These are phyloP conservation scores for Chlamydotis undulata DNA, from an alignment of 2,113 vertebrate genomes.

Conservation along the genomic window DNA sequence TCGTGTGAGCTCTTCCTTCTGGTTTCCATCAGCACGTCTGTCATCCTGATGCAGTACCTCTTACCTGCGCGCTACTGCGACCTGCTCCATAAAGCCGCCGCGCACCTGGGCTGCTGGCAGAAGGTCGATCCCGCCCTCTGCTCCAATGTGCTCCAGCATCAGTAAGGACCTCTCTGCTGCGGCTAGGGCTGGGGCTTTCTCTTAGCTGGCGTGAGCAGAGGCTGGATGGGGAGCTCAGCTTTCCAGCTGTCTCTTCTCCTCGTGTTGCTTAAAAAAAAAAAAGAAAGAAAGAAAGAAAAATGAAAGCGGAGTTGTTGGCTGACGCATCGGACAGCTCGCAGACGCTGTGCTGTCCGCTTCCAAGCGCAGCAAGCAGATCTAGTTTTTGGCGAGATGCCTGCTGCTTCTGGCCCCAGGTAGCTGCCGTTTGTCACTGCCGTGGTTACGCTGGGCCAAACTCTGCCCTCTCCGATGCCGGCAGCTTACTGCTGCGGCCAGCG, in stretches of 20 bases:
- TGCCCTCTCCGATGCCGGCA: not conserved
- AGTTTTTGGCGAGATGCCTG: not conserved
- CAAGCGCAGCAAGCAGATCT: not conserved
- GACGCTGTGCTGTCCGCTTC: fast-evolving
- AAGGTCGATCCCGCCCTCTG: constrained; percentile 96
- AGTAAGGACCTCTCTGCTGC: constrained; percentile 76
- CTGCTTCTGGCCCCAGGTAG: not conserved
- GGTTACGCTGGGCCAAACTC: fast-evolving
- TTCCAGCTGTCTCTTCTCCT: not conserved
- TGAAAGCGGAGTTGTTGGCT: not conserved
- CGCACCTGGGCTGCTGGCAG: constrained; percentile 98
- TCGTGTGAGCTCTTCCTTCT: constrained; percentile 98
- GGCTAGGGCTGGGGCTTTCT: not conserved
- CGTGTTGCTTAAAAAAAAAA: not conserved
- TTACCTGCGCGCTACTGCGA: constrained; percentile 95
- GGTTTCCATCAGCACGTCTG: constrained; percentile 92
- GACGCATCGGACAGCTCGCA: fast-evolving
- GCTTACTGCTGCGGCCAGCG: fast-evolving
- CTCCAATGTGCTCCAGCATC: constrained; percentile 96
- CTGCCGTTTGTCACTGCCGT: fast-evolving
- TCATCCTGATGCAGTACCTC: constrained; percentile 95
- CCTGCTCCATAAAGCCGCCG: constrained; percentile 94
- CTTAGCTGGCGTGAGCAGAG: not conserved
- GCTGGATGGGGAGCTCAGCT: not conserved
- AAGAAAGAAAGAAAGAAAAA: not conserved